Evolutionary conservation across 2,797 vertebrate species (phyloP).

Genomic region (Denticeps clupeoides): DNA sequence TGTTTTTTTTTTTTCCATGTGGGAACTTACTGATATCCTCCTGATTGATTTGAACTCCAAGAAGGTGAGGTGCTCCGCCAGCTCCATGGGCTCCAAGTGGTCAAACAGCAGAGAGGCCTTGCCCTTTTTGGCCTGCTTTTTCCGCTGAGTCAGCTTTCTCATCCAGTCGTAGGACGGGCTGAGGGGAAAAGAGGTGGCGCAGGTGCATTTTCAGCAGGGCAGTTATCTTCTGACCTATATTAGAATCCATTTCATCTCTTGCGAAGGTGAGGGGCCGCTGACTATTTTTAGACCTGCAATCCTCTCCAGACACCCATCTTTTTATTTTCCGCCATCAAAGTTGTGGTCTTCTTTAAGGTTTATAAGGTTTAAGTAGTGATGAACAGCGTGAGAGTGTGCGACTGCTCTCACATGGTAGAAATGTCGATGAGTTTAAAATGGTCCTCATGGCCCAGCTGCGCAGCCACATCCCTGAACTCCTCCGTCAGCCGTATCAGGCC

Average conservation of each 20-base stretch:
- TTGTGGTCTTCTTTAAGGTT: too few relatives aligned
- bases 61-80: conserved; percentile 95
- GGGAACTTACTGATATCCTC: conserved; percentile 60
- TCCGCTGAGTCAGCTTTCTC: conserved; percentile 90
- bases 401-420: conserved; percentile 78
- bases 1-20: conserved; percentile 19
- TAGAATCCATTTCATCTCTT: too few relatives aligned
- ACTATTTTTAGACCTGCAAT: too few relatives aligned
- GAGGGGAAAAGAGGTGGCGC: conserved; percentile 29
- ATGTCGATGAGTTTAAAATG: conserved; percentile 89
- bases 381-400: too few relatives aligned
- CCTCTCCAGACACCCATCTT: too few relatives aligned
- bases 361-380: too few relatives aligned
- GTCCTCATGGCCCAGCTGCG: conserved; percentile 73
- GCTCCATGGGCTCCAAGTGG: conserved; percentile 88
- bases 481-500: conserved; percentile 82
- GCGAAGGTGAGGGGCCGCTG: too few relatives aligned
- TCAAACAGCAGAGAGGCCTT: conserved; percentile 93
- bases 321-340: too few relatives aligned
- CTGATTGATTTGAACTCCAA: conserved; percentile 93
- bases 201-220: neutral
- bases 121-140: conserved; percentile 87
- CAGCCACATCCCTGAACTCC: conserved; percentile 79
- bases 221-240: too few relatives aligned
- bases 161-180: conserved; percentile 98